Percentiles rank a stretch among this genome's conserved stretches.
phyloP scores from a whole-genome alignment of 2,888 invertebrate species.

The Vandiemenella viatica region DNA sequence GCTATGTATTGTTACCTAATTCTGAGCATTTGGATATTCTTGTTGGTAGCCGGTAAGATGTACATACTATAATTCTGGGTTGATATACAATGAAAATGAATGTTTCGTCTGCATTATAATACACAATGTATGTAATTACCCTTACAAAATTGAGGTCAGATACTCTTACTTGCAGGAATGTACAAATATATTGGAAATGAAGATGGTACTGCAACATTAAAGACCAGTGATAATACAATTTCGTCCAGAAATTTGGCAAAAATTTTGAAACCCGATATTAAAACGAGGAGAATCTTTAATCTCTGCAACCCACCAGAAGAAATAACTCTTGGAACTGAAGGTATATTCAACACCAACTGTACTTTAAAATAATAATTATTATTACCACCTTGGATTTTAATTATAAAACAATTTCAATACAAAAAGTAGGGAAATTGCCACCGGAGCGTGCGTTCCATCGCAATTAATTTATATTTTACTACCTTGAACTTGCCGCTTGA shows the following conservation, averaged over 20 bases:
- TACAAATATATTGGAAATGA: conserved; percentile 61
- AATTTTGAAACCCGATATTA: conserved; percentile 42
- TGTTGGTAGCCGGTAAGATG: conserved; percentile 52
- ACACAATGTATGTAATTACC: no score
- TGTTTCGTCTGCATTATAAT: no score
- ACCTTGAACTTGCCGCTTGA: no score
- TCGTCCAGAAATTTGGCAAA: conserved; percentile 32
- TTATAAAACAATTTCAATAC: no score
- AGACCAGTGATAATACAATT: conserved; percentile 30
- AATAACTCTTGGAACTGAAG: conserved; percentile 57
- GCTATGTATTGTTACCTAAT: conserved; percentile 70
- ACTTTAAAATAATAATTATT: no score
- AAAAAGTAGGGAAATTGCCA: no score
- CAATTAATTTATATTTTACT: no score
- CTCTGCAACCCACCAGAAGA: conserved; percentile 59
- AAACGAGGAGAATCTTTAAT: conserved; percentile 47
- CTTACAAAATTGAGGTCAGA: not conserved
- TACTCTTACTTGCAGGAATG: conserved; percentile 41
- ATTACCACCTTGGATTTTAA: no score
- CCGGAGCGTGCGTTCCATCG: no score
- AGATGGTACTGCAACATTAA: conserved; percentile 25
- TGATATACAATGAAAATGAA: no score
- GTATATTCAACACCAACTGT: no score
- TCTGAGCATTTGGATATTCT: conserved; percentile 67
- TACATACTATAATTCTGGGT: not conserved